Evolutionary conservation across 2,113 vertebrate species (phyloP).

Genomic region (Bos taurus): DNA sequence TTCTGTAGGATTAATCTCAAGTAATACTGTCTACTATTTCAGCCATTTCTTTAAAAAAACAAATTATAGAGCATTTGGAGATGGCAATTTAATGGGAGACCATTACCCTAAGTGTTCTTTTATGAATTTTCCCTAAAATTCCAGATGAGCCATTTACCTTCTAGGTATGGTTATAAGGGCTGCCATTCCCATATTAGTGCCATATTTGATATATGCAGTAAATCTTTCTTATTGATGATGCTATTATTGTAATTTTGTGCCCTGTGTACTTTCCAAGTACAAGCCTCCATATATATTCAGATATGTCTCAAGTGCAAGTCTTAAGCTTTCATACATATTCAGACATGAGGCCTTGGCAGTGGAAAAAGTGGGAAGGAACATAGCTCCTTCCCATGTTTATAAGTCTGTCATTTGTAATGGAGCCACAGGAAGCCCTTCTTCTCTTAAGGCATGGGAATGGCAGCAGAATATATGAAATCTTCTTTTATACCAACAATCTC

Average conservation of each 20-base stretch:
- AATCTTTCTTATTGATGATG: not conserved
- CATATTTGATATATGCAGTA: not conserved
- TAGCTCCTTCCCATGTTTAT: not conserved
- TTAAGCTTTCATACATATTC: not conserved
- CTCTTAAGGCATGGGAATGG: not conserved
- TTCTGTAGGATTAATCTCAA: not conserved
- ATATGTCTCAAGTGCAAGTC: not conserved
- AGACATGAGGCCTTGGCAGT: not conserved
- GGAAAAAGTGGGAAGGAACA: not conserved
- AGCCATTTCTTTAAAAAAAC: not conserved
- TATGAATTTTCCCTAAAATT: not conserved
- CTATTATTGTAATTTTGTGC: not conserved
- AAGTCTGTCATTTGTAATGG: not conserved
- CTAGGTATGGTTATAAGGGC: not conserved
- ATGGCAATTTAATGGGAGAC: not conserved
- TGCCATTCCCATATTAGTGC: not conserved
- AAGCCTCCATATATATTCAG: not conserved
- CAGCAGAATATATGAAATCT: not conserved
- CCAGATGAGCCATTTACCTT: not conserved
- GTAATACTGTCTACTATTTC: constrained; percentile 7
- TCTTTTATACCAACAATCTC: not conserved
- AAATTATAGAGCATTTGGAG: not conserved
- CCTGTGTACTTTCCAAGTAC: not conserved
- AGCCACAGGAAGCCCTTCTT: not conserved
- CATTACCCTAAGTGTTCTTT: not conserved